Conservation (phyloP, 1,140 invertebrate species). For the Lycorma delicatula region DNA sequence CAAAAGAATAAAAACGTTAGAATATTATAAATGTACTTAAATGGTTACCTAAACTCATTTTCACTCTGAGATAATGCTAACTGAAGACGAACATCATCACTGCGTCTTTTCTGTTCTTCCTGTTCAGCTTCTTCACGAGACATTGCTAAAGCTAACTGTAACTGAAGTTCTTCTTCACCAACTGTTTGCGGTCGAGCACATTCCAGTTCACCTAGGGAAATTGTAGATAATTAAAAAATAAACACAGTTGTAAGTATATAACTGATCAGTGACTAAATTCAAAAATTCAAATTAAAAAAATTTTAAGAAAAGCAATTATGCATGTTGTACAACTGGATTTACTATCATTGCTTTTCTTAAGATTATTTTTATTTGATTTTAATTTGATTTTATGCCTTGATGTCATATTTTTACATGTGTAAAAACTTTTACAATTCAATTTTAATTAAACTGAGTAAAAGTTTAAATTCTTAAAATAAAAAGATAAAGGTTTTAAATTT, state of each 20-base stretch:
- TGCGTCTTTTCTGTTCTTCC: constrained; percentile 84
- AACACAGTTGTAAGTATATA: background rate
- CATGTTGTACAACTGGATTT: no score
- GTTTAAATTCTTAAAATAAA: no score
- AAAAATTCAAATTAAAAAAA: no score
- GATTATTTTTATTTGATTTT: no score
- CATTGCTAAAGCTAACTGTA: constrained; percentile 96
- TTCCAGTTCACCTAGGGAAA: constrained; percentile 61
- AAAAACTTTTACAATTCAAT: no score
- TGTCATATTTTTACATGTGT: no score
- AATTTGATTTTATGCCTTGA: no score
- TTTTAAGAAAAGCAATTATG: no score
- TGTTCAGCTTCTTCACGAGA: constrained; percentile 97
- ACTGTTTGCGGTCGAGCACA: constrained; percentile 88
- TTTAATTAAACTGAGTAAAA: no score
- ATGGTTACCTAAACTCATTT: constrained; percentile 74
- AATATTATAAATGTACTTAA: no score
- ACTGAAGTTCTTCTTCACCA: constrained; percentile 95
- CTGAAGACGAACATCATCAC: constrained; percentile 89
- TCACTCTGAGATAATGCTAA: constrained; percentile 88
- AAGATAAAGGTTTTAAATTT: no score
- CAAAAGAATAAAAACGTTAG: background rate
- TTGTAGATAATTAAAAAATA: background rate
- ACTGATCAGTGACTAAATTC: background rate
- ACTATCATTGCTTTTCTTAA: no score